Evolutionary conservation across 2,113 vertebrate species (phyloP), one percentile per base, ranked within the genome.

Genomic region (Natator depressus): DNA sequence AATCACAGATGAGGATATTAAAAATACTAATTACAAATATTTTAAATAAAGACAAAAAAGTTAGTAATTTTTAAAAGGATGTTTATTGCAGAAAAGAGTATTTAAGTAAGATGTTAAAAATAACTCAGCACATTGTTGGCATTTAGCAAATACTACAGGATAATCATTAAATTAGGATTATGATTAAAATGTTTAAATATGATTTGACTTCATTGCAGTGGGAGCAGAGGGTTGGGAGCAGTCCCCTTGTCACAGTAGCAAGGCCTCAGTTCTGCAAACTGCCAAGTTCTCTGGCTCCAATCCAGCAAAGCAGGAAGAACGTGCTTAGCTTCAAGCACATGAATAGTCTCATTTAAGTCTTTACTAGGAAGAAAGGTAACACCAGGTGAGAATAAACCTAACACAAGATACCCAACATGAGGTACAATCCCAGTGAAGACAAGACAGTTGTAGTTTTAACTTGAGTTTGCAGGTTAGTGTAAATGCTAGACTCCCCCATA

Each of bases 21-120:
- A 92, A 96, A 84, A 62, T 94, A 95, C 94, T 96, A 97, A 97
- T 96, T 96, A 97, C 94, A 87, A 96, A 95, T 53, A 89, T 11
- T 95, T 95, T 88, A n/a, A 93, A 35, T 38, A 90, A 90, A 85
- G n/a, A 72, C 65, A n/a, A 86, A 93, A 96, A 97, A 89, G 49
- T 96, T 89, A 90, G 80, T 89, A 65, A 90, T 93, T 96, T 94
- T 69, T 20, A n/a, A 72, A 96, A 96, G 78, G 55, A 94, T 62
- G 24, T 82, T 89, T 94, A 84, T 89, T 93, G 96, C 95, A 95
- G 93, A 75, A 94, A 93, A 96, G 93, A 95, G 84, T 90, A 51
- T 80, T 95, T 84, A 87, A 95, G 76, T 80, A 84, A 76, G 55
- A n/a, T 89, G 96, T 69, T 69, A 69, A 69, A n/a, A 38, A 69